Evolutionary conservation across 64 coral and sea anemone species (phyloP).

Genomic region (Montipora sp.): DNA sequence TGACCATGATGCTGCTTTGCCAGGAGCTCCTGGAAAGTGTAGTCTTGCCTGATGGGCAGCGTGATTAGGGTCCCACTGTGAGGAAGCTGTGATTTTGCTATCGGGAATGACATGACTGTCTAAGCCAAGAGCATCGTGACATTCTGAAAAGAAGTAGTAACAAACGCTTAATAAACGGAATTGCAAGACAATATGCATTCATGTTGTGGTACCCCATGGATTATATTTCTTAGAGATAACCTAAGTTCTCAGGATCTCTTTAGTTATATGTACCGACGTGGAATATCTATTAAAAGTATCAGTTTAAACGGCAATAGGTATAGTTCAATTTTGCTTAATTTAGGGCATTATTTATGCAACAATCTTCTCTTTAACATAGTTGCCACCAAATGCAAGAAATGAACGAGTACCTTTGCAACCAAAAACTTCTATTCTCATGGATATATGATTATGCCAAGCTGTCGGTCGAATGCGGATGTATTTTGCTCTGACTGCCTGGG

Average conservation of each 20-base stretch:
- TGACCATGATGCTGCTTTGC: background rate
- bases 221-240: no score
- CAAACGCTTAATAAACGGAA: no score
- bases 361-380: background rate
- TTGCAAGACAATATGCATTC: no score
- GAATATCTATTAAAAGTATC: no score
- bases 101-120: background rate
- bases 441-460: background rate
- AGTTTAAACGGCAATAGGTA: no score
- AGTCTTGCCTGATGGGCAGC: slow-evolving; percentile 1
- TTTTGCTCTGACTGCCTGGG: background rate
- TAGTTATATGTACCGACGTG: no score
- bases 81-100: background rate
- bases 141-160: background rate
- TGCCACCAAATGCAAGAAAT: background rate
- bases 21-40: background rate
- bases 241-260: no score
- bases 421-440: background rate
- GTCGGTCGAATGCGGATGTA: background rate
- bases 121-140: background rate
- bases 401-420: background rate
- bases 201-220: no score
- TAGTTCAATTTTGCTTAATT: no score
- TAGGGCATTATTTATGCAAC: background rate
- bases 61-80: background rate